Evolutionary conservation across 1,140 invertebrate genomes (phyloP), one percentile per base, ranked within the genome.

Genomic region (Platyscapa corneri): DNA sequence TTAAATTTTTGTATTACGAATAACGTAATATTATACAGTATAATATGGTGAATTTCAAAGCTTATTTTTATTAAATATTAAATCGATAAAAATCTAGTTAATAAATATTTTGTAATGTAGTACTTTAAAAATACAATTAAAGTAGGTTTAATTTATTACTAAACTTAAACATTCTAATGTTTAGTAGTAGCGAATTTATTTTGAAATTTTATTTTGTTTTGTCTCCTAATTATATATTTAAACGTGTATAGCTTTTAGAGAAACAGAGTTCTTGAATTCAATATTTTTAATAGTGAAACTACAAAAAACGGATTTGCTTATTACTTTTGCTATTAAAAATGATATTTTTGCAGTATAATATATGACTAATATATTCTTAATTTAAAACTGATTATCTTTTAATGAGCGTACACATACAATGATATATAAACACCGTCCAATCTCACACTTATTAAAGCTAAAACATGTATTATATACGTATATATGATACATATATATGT

Each of bases 351-450:
- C 64, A 23, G 74, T 60, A 42, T 75, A 75, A 79, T 70, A 79
- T 75, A 82, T 82, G 75, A 80, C 12, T 60, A 34, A 64, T 80
- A 65, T 74, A 42, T 16, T 70, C 81, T 75, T 23, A 67, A 74
- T 0, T 80, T 85, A 80, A 85, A 77, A 85, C 83, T 85, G 77
- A 85, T 75, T 56, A 75, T 75, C 67, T 85, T 85, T 85, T 85
- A 81, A 46, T 27, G n/a, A 85, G 65, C 30, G 18, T 5, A 3
- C 53, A 76, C 49, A 76, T 0, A 64, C 14, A 65, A 18, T n/a
- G n/a, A n/a, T n/a, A n/a, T n/a, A n/a, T n/a, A n/a, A n/a, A n/a
- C n/a, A n/a, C n/a, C n/a, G n/a, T n/a, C n/a, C n/a, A n/a, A n/a
- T n/a, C n/a, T n/a, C n/a, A n/a, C n/a, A n/a, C n/a, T n/a, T n/a